Evolutionary conservation across 2,797 vertebrate species (phyloP), one percentile per base, ranked within the genome.

Genomic region (Alauda arvensis): DNA sequence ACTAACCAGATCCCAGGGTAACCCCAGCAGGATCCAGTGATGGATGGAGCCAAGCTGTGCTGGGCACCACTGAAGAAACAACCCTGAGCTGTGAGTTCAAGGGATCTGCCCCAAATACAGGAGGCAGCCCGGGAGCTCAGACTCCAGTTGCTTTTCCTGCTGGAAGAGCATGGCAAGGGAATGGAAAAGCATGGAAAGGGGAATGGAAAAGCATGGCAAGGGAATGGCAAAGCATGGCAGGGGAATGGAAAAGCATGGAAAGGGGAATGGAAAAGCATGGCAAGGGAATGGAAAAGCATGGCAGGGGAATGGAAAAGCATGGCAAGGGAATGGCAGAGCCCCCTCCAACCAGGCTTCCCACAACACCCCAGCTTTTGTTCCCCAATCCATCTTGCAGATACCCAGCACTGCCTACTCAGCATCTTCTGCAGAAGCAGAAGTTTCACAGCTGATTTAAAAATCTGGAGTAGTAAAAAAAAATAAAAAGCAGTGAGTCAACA

Each of bases 111-210:
- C 52, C 26, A 46, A 42, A n/a, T 0, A 5, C 15, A 75, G 46
- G 13, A 56, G 67, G 39, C 10, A 70, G 23, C n/a, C 34, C 0
- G 0, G 6, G 66, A 1, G 2, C n/a, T 63, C 14, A 10, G n/a
- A 5, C 9, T 60, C 14, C 16, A 5, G 18, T 6, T 2, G 0
- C 16, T 23, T 46, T 10, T 78, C n/a, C 49, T 20, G n/a, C 33
- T 53, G 34, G 74, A 37, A 37, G 12, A 37, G 10, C 37, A 37
- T 37, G 37, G 37, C 37, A 37, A 37, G 34, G 37, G 37, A 37
- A n/a, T n/a, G n/a, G n/a, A n/a, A n/a, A n/a, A n/a, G n/a, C n/a
- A n/a, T n/a, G n/a, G n/a, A n/a, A n/a, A n/a, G n/a, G n/a, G n/a
- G n/a, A n/a, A n/a, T 10, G 37, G 37, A 37, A 37, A 37, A 37